Evolutionary conservation across 1,140 invertebrate species (phyloP).

Genomic region (Oryzaephilus surinamensis): DNA sequence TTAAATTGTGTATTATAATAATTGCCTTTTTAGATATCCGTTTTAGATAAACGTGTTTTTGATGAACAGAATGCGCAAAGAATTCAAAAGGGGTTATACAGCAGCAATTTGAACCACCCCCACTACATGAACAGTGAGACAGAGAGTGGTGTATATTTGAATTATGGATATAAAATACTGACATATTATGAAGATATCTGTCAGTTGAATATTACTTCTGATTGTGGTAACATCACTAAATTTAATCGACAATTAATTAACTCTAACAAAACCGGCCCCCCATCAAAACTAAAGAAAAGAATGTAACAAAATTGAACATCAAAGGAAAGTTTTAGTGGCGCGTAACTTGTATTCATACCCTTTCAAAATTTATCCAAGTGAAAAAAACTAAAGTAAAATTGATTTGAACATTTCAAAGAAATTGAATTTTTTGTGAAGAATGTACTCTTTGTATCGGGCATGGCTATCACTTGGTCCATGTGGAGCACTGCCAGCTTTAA

Average conservation of each 20-base stretch:
- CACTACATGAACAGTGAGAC: conserved; percentile 9
- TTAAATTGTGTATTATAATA: too few species aligned
- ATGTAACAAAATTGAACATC: too few species aligned
- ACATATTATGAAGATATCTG: conserved; percentile 17
- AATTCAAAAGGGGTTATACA: conserved; percentile 4
- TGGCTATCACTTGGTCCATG: conserved; percentile 40
- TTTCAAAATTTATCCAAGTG: too few species aligned
- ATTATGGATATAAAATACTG: conserved; percentile 24
- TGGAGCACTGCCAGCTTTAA: conserved; percentile 8
- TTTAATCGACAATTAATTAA: too few species aligned
- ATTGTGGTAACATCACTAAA: conserved; percentile 6
- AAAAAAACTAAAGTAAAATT: too few species aligned
- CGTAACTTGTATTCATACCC: too few species aligned
- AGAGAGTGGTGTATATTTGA: conserved; percentile 17
- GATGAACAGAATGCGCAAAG: conserved; percentile 17
- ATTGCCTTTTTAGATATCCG: too few species aligned
- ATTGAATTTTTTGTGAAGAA: conserved; percentile 16
- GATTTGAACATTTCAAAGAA: background rate
- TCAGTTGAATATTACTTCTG: conserved; percentile 9
- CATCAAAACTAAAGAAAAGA: too few species aligned
- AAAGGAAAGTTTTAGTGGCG: too few species aligned
- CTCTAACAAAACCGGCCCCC: too few species aligned
- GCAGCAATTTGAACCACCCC: conserved; percentile 9
- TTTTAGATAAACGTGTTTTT: too few species aligned
- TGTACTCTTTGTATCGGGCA: conserved; percentile 57